Evolutionary conservation across 2,888 invertebrate genomes (phyloP).

Genomic region (Sarcophaga variegata): DNA sequence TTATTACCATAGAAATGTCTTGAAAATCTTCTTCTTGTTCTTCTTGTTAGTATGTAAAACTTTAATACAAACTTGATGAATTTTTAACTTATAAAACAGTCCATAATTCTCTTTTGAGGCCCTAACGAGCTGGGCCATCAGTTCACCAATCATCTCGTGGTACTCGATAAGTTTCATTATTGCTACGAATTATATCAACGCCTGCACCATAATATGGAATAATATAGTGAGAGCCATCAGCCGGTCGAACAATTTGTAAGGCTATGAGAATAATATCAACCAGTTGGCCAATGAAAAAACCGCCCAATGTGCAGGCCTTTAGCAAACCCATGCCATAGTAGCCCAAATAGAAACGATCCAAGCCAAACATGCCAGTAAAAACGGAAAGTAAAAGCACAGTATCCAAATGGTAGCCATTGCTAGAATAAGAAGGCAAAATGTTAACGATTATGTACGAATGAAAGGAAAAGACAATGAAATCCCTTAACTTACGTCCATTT

Average conservation of each 20-base stretch:
- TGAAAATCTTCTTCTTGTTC: no score
- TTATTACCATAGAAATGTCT: no score
- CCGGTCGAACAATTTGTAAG: constrained; percentile 91
- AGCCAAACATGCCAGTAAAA: constrained; percentile 98
- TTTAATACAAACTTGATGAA: not conserved
- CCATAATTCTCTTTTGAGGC: constrained; percentile 38
- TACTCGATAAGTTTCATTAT: constrained; percentile 92
- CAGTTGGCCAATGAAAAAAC: constrained; percentile 97
- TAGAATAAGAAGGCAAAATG: constrained; percentile 78
- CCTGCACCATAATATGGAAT: constrained; percentile 97
- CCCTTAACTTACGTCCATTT: constrained; percentile 93
- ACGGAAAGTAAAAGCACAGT: constrained; percentile 95
- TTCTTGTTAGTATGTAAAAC: not conserved
- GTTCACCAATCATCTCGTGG: constrained; percentile 89
- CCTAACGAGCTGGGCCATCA: not conserved
- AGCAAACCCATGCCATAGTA: constrained; percentile 97
- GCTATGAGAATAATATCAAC: constrained; percentile 94
- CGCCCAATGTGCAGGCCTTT: constrained; percentile 97
- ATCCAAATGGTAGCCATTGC: constrained; percentile 97
- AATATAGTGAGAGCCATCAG: constrained; percentile 96
- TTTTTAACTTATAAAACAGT: constrained; percentile 46
- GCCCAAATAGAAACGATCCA: constrained; percentile 98
- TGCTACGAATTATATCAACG: constrained; percentile 89
- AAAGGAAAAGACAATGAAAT: not conserved
- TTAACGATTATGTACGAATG: not conserved